Conservation (phyloP, 2,888 invertebrate species). For the Argynnis bischoffii region DNA sequence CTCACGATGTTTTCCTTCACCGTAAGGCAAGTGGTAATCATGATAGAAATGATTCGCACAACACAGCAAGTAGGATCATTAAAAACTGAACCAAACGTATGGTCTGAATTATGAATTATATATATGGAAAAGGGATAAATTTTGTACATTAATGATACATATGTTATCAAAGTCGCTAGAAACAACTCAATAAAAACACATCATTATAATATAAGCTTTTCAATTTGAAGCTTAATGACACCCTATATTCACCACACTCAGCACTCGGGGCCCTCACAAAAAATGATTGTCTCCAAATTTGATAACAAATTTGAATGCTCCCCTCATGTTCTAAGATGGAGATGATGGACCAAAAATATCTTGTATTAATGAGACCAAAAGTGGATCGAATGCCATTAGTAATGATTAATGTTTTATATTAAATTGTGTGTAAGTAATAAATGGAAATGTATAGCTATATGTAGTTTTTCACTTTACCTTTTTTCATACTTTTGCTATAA, state of each 20-base stretch:
- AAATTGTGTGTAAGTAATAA: not conserved
- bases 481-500: no score
- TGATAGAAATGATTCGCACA: no score
- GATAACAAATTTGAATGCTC: slow-evolving; percentile 71
- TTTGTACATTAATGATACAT: no score
- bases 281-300: slow-evolving; percentile 68
- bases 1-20: no score
- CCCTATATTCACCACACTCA: slow-evolving; percentile 20
- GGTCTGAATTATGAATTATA: no score
- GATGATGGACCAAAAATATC: not conserved
- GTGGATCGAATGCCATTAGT: no score
- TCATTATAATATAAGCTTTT: slow-evolving; percentile 5
- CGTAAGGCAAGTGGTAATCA: no score
- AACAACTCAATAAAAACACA: slow-evolving; percentile 5
- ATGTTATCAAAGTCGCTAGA: not conserved
- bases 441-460: not conserved
- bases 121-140: no score
- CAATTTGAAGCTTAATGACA: slow-evolving; percentile 19
- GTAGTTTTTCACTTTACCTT: no score
- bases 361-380: not conserved
- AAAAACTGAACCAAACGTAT: no score
- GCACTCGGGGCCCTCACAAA: slow-evolving; percentile 26
- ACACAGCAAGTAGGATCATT: no score
- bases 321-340: slow-evolving; percentile 29
- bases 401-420: no score